Base-by-base conservation (phyloP, 2,113 vertebrate genomes). In the Lepus europaeus region DNA sequence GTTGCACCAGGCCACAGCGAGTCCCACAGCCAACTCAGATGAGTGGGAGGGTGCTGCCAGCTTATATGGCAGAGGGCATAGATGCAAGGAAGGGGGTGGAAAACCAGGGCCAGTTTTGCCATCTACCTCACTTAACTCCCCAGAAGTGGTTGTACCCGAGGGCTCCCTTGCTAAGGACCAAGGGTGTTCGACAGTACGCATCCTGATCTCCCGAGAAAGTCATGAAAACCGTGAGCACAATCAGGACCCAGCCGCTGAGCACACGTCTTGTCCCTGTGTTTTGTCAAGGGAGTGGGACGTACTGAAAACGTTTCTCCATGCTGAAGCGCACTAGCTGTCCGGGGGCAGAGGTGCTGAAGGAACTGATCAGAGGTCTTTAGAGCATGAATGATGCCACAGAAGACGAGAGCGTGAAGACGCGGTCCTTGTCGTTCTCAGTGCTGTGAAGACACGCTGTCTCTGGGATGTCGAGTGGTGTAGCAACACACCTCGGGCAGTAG, bases 391-490 rank as follows among this genome's bases (percentile, higher is more conserved):
- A 86, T 10, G 33, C 72, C 33, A 19, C 9, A n/a, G 49, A 51
- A 66, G 72, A 64, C n/a, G 51, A 84, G 49, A 85, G 49, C 77
- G 33, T 76, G 19, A 31, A 63, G 68, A 39, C 73, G 68, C 29
- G 69, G 36, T 23, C 49, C 49, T 81, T 73, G 78, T 74, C 69
- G 6, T 86, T 61, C 29, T 59, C 51, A 27, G 69, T 2, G 22
- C 45, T 59, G 56, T 39, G 59, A 78, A 85, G 85, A 95, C 89
- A 59, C 56, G 56, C 78, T 91, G 66, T n/a, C 79, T 72, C 72
- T 56, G 2, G 25, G 73, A 90, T 90, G 83, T 87, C 89, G 87
- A 92, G 89, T 82, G 81, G 9, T 23, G 17, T 49, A n/a, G 92
- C 95, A 88, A 72, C 61, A 59, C 1, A 10, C 39, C 3, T 0